Evolutionary conservation across 1,140 invertebrate genomes (phyloP).

Genomic region (Monomorium pharaonis): DNA sequence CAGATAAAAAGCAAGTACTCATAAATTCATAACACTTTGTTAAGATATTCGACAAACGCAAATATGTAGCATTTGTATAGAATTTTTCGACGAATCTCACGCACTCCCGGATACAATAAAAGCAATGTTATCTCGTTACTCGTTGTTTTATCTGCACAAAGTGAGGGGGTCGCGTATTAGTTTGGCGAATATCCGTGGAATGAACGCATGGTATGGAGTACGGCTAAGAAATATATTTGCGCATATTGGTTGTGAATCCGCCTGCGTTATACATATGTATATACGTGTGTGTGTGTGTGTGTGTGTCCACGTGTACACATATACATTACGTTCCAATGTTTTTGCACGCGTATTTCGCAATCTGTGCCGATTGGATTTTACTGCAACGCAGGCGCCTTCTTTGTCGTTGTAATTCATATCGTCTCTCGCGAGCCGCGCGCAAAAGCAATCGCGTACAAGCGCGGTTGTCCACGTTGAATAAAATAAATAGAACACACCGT

Average conservation of each 20-base stretch:
- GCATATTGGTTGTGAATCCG: not conserved
- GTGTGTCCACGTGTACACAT: not conserved
- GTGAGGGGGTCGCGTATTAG: conserved; percentile 10
- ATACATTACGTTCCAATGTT: not conserved
- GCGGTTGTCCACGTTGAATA: conserved; percentile 40
- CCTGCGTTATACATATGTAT: not conserved
- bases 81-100: not conserved
- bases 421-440: not conserved
- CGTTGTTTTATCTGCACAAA: conserved; percentile 6
- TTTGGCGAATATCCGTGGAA: conserved; percentile 7
- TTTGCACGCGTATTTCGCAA: conserved; percentile 36
- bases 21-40: not conserved
- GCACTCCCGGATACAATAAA: not conserved
- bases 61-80: not conserved
- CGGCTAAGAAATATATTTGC: conserved; percentile 36
- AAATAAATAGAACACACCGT: conserved; percentile 44
- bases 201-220: not conserved
- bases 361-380: conserved; percentile 40
- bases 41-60: not conserved
- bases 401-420: conserved; percentile 44
- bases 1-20: not conserved
- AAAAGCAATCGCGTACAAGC: conserved; percentile 40
- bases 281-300: not conserved
- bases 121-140: conserved; percentile 16
- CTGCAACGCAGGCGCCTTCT: conserved; percentile 29